Evolutionary conservation across 2,113 vertebrate species (phyloP).

Genomic region (Hippopotamus amphibius): DNA sequence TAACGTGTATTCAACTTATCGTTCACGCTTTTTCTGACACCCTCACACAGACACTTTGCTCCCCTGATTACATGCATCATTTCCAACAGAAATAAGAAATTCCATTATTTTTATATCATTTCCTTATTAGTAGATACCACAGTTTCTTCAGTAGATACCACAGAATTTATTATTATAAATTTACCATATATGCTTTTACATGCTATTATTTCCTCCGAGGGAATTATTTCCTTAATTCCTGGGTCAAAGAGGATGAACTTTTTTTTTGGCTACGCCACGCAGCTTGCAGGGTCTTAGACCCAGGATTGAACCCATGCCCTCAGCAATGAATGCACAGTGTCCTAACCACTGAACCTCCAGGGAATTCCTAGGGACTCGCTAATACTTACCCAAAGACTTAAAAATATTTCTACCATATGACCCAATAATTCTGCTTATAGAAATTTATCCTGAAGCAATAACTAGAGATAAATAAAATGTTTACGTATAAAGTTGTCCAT

Average conservation of each 20-base stretch:
- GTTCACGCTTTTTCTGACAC: background rate
- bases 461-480: background rate
- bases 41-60: conserved; percentile 2
- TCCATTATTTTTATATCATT: background rate
- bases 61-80: background rate
- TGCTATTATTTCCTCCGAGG: background rate
- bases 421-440: background rate
- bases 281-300: background rate
- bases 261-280: background rate
- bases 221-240: conserved; percentile 39
- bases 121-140: background rate
- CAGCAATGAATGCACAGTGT: background rate
- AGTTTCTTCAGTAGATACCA: background rate
- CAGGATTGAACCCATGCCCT: background rate
- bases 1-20: background rate
- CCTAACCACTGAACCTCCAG: background rate
- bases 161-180: background rate
- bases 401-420: background rate
- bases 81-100: conserved; percentile 9
- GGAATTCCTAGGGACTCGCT: background rate
- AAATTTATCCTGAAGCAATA: conserved; percentile 35
- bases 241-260: background rate
- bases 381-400: background rate
- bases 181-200: background rate
- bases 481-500: background rate